A percentile compares a stretch with the other conserved stretches of the same genome.
Conservation (phyloP, 2,113 vertebrate species). For the Psittacula cyanocephala region DNA sequence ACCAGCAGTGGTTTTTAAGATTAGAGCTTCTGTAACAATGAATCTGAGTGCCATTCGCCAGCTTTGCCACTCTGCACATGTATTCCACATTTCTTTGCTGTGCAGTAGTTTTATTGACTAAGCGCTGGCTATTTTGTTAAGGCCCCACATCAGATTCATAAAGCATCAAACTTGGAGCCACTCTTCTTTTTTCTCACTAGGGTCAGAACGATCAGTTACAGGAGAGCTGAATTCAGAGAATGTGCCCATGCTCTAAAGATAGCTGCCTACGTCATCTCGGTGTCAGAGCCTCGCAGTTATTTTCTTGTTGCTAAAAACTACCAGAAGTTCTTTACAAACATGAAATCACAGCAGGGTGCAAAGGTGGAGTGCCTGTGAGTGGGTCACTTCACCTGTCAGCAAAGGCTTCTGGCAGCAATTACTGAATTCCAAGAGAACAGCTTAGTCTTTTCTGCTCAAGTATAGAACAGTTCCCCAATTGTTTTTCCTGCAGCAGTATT, state of each 20-base stretch:
- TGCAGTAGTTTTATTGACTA: neutral
- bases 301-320: neutral
- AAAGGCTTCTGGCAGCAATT: constrained; percentile 5
- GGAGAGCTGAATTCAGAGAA: neutral
- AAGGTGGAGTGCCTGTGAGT: neutral
- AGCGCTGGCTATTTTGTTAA: neutral
- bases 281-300: neutral
- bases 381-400: neutral
- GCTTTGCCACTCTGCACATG: neutral
- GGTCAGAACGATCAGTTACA: neutral
- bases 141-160: neutral
- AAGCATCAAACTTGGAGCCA: neutral
- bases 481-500: neutral
- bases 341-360: neutral
- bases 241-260: neutral
- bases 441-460: neutral
- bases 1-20: neutral
- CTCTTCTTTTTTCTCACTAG: neutral
- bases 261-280: neutral
- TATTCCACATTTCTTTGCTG: neutral
- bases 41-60: neutral
- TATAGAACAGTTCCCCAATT: neutral
- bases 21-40: neutral
- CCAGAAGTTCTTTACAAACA: neutral
- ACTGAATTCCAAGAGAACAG: neutral